A percentile compares a stretch with the other conserved stretches of the same genome.
These are phyloP conservation scores for Lasiurus borealis DNA, from an alignment of 2,113 vertebrate species.

Conservation along the genomic window DNA sequence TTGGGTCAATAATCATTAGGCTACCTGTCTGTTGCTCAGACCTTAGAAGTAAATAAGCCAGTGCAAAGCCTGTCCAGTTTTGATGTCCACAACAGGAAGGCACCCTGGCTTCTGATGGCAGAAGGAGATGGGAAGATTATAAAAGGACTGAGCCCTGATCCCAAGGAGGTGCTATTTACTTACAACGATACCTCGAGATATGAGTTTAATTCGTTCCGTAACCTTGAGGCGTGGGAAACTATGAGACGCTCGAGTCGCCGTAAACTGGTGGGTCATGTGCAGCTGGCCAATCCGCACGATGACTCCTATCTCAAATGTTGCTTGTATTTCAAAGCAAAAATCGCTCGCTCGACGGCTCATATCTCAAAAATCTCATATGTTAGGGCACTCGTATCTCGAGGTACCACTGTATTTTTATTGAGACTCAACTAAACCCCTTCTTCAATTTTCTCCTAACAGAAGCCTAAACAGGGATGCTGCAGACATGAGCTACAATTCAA, in stretches of 20 bases:
- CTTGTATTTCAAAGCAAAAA: too few species aligned
- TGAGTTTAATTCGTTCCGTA: too few species aligned
- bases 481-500: background rate
- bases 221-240: too few species aligned
- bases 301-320: too few species aligned
- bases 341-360: too few species aligned
- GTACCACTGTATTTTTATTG: background rate
- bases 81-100: background rate
- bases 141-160: background rate
- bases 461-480: background rate
- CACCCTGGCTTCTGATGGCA: background rate
- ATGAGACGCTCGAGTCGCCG: too few species aligned
- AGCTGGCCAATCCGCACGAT: too few species aligned
- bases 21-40: background rate
- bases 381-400: too few species aligned
- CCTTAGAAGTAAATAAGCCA: constrained; percentile 63
- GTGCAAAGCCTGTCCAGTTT: background rate
- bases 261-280: too few species aligned
- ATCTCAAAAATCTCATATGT: too few species aligned
- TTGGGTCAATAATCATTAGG: constrained; percentile 77
- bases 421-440: background rate
- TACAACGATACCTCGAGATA: too few species aligned
- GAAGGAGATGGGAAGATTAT: background rate
- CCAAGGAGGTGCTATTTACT: background rate
- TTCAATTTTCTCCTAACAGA: background rate